Conservation (phyloP, 1,140 invertebrate species). For the Nomia melanderi region DNA sequence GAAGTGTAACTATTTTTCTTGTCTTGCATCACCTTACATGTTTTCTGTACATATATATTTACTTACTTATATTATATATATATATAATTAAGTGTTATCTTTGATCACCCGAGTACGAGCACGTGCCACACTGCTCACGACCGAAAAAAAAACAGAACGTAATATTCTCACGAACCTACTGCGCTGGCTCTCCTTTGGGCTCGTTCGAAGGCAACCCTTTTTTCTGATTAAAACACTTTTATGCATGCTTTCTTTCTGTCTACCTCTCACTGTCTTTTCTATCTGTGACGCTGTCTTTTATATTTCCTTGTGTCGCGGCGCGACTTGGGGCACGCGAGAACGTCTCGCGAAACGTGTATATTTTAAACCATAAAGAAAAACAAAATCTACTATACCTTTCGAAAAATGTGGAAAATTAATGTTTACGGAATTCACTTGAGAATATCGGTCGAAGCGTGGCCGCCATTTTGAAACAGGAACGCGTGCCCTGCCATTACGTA, state of each 20-base stretch:
- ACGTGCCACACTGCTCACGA: slow-evolving; percentile 72
- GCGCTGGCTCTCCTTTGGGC: slow-evolving; percentile 66
- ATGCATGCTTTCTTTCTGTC: slow-evolving; percentile 52
- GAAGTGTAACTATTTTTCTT: slow-evolving; percentile 35
- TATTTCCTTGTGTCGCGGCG: slow-evolving; percentile 49
- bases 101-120: slow-evolving; percentile 67
- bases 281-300: slow-evolving; percentile 58
- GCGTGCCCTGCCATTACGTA: slow-evolving; percentile 11
- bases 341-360: neutral
- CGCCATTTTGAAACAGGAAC: neutral
- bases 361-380: neutral
- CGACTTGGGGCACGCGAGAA: slow-evolving; percentile 8
- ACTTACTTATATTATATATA: slow-evolving; percentile 41
- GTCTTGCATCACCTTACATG: slow-evolving; percentile 43
- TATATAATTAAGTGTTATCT: slow-evolving; percentile 48
- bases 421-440: neutral
- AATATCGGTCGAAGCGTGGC: neutral
- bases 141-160: slow-evolving; percentile 25
- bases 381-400: neutral
- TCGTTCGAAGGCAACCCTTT: slow-evolving; percentile 63
- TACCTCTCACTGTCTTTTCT: slow-evolving; percentile 53
- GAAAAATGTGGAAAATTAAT: neutral
- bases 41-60: slow-evolving; percentile 58
- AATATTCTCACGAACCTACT: slow-evolving; percentile 61
- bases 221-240: slow-evolving; percentile 69